Evolutionary conservation across 1,140 invertebrate genomes (phyloP).

Genomic region (Diprion similis): DNA sequence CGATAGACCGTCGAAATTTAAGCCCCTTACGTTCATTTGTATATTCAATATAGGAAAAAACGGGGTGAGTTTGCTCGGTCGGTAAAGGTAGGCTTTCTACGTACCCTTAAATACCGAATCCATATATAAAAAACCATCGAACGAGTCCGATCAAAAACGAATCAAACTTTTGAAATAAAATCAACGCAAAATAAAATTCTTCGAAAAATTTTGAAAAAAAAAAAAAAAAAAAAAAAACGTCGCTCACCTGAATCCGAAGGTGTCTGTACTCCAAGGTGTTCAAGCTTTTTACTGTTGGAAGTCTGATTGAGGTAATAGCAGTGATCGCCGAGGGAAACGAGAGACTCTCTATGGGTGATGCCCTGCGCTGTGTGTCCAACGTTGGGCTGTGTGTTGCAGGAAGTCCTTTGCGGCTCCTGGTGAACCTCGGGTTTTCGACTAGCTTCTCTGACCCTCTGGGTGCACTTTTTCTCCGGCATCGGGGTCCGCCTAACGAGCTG

Average conservation of each 20-base stretch:
- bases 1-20: too few species aligned
- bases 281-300: constrained; percentile 58
- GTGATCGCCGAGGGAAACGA: constrained; percentile 65
- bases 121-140: too few species aligned
- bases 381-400: constrained; percentile 29
- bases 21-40: too few species aligned
- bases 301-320: constrained; percentile 72
- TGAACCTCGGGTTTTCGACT: constrained; percentile 11
- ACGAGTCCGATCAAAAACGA: too few species aligned
- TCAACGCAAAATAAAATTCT: too few species aligned
- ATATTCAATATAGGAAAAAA: too few species aligned
- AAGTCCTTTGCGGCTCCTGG: constrained; percentile 11
- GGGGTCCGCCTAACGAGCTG: constrained; percentile 37
- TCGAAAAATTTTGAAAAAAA: too few species aligned
- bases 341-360: constrained; percentile 34
- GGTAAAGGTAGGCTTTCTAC: too few species aligned
- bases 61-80: too few species aligned
- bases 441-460: not conserved
- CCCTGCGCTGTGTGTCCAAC: constrained; percentile 40
- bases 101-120: too few species aligned
- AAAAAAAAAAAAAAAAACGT: constrained; percentile 25
- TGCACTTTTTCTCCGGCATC: constrained; percentile 15
- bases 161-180: too few species aligned
- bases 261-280: constrained; percentile 76
- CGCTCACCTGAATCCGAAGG: constrained; percentile 87